Evolutionary conservation across 37 sponge, comb jelly and placozoan genomes (phyloP).

Genomic region (Crambe crambe): DNA sequence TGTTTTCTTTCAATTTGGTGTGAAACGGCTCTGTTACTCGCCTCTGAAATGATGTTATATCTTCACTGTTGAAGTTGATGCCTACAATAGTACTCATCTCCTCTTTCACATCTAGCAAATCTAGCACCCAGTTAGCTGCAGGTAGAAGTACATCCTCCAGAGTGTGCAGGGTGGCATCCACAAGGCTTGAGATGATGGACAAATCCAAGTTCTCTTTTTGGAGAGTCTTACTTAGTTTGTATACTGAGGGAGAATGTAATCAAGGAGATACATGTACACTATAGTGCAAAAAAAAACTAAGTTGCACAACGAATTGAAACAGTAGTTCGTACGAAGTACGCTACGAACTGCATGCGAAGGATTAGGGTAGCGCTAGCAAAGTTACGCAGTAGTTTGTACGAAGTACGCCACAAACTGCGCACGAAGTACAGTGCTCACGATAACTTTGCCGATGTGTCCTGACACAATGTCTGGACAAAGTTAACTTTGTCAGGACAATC

Average conservation of each 20-base stretch:
- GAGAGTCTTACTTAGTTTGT: conserved; percentile 70
- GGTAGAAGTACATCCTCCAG: conserved; percentile 66
- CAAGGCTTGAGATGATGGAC: conserved; percentile 63
- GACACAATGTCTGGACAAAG: neutral
- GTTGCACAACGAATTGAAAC: too few species aligned
- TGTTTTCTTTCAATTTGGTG: conserved; percentile 56
- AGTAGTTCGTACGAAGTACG: too few species aligned
- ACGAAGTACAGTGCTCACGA: neutral
- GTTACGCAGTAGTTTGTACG: too few species aligned
- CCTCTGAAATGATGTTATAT: conserved; percentile 55
- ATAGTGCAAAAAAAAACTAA: too few species aligned
- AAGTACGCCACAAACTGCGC: too few species aligned
- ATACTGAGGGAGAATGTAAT: neutral
- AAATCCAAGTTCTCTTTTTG: conserved; percentile 72
- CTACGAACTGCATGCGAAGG: too few species aligned
- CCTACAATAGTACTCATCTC: conserved; percentile 32
- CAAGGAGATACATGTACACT: neutral
- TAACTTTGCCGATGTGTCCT: neutral
- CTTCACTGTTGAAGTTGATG: conserved; percentile 39
- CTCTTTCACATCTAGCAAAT: conserved; percentile 38
- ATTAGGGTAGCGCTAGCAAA: too few species aligned
- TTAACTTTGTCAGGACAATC: conserved; percentile 1
- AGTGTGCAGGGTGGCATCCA: conserved; percentile 70
- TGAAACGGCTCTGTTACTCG: conserved; percentile 52
- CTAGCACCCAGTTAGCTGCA: conserved; percentile 77